phyloP scores from a whole-genome alignment of 2,113 vertebrate genomes.

The Gopherus flavomarginatus region DNA sequence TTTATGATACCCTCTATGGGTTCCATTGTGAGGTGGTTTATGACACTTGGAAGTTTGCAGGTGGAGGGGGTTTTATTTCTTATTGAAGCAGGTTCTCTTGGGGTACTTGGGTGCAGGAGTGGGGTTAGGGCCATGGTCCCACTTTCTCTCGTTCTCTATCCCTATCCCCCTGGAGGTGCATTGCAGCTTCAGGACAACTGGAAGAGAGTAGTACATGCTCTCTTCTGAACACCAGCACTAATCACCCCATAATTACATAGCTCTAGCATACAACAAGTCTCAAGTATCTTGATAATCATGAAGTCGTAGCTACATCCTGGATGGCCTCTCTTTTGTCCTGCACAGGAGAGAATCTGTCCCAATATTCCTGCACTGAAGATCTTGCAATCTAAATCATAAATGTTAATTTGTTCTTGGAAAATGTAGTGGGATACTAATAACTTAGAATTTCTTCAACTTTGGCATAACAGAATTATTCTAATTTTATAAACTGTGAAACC shows the following conservation, averaged over 20 bases:
- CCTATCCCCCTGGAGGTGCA: not conserved
- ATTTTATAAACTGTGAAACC: not conserved
- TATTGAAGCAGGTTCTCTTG: too few species aligned
- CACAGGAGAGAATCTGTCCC: not conserved
- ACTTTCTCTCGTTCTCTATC: not conserved
- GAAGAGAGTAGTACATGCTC: not conserved
- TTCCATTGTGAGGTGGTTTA: too few species aligned
- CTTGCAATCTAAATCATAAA: not conserved
- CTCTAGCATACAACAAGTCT: not conserved
- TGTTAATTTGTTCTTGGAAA: not conserved
- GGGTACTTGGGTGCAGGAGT: not conserved
- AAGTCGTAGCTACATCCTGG: not conserved
- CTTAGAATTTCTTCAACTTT: not conserved
- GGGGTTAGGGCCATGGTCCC: not conserved
- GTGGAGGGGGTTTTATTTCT: too few species aligned
- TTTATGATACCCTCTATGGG: too few species aligned
- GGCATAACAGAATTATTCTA: not conserved
- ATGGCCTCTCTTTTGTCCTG: not conserved
- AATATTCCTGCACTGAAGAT: not conserved
- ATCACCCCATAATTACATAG: not conserved
- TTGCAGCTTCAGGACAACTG: not conserved
- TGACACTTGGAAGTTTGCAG: too few species aligned
- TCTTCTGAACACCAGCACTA: not conserved
- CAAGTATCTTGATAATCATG: not conserved
- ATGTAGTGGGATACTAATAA: not conserved